Evolutionary conservation across 1,140 invertebrate species (phyloP).

Genomic region (Drosophila bocqueti): DNA sequence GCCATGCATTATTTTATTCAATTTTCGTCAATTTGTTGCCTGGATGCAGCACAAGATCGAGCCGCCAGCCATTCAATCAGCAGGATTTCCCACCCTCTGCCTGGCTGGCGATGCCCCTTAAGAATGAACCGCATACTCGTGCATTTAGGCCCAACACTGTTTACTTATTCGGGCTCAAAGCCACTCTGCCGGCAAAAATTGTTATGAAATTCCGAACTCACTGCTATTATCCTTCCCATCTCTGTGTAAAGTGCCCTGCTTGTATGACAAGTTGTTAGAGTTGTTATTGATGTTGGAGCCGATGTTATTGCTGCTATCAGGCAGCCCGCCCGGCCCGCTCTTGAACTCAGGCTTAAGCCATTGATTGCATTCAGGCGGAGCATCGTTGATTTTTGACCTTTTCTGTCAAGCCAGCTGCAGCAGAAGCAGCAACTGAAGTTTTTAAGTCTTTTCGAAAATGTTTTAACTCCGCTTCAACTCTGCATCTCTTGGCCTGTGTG

Average conservation of each 20-base stretch:
- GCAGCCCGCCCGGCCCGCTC: slow-evolving; percentile 1
- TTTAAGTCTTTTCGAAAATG: slow-evolving; percentile 72
- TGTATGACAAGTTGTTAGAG: slow-evolving; percentile 78
- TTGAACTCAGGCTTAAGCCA: slow-evolving; percentile 65
- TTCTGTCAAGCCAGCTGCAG: slow-evolving; percentile 16
- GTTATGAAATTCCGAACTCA: slow-evolving; percentile 64
- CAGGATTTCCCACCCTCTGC: not conserved
- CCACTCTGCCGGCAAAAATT: slow-evolving; percentile 49
- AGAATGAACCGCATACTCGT: slow-evolving; percentile 43
- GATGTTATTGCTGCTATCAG: slow-evolving; percentile 32
- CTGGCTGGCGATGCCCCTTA: not conserved
- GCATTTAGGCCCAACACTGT: slow-evolving; percentile 54
- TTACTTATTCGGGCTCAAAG: slow-evolving; percentile 42
- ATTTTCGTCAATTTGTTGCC: slow-evolving; percentile 76
- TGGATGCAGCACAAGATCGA: slow-evolving; percentile 21
- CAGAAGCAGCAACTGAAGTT: slow-evolving; percentile 36
- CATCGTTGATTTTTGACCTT: slow-evolving; percentile 65
- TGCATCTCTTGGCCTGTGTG: not conserved
- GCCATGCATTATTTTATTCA: slow-evolving; percentile 67
- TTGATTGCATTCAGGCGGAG: slow-evolving; percentile 69
- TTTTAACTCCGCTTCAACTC: slow-evolving; percentile 32
- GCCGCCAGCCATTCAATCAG: slow-evolving; percentile 23
- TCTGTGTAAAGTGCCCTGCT: slow-evolving; percentile 45
- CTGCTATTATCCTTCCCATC: slow-evolving; percentile 26
- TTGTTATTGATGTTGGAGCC: slow-evolving; percentile 53